A percentile compares a stretch with the other conserved stretches of the same genome.
These are phyloP conservation scores for Eucidaris tribuloides DNA, from an alignment of 35 echinoderm and acorn worm species.

Conservation along the genomic window DNA sequence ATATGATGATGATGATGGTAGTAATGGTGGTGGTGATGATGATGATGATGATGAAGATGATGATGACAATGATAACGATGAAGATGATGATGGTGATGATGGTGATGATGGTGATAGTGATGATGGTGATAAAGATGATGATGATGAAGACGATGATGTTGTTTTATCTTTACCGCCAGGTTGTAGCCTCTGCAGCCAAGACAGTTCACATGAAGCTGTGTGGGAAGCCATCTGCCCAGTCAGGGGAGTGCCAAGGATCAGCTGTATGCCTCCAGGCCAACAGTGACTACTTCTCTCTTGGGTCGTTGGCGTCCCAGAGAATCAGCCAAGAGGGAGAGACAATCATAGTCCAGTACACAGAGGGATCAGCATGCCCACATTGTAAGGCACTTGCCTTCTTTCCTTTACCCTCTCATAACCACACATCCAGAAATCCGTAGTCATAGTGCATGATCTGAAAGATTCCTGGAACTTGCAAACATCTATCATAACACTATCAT, in stretches of 20 bases:
- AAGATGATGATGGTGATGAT: background rate
- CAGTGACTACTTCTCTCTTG: conserved; percentile 23
- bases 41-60: background rate
- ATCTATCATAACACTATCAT: background rate
- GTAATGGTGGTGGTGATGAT: background rate
- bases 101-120: too few relatives aligned
- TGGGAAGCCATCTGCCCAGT: background rate
- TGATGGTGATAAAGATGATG: too few relatives aligned
- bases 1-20: too few relatives aligned
- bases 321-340: conserved; percentile 57
- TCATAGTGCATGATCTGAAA: background rate
- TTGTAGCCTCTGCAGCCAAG: background rate
- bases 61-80: background rate
- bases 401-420: background rate
- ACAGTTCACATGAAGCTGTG: conserved; percentile 57
- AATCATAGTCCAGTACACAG: conserved; percentile 61
- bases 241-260: conserved; percentile 39
- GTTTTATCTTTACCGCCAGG: conserved; percentile 14
- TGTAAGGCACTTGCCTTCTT: background rate
- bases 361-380: conserved; percentile 34
- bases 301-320: conserved; percentile 35
- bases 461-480: background rate
- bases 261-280: conserved; percentile 57
- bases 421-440: too few relatives aligned
- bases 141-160: too few relatives aligned